Evolutionary conservation across 2,113 vertebrate genomes (phyloP), one percentile per base, ranked within the genome.

Genomic region (Rhodinocichla rosea): DNA sequence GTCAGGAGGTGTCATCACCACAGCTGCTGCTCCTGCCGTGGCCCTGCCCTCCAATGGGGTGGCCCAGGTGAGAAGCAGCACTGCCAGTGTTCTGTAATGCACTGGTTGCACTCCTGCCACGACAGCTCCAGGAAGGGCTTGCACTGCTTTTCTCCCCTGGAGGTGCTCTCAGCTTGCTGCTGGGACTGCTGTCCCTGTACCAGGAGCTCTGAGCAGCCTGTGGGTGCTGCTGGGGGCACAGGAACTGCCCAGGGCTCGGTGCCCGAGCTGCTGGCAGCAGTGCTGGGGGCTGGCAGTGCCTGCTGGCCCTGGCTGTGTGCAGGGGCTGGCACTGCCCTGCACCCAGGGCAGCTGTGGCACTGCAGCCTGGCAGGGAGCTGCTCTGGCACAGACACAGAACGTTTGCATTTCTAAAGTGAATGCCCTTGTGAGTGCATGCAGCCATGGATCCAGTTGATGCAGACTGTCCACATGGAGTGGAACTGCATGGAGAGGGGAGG

Each of bases 1-100:
- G 44, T 98, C 99, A 6, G 99, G 99, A 45, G 99, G 99, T 20
- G 98, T 99, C 70, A 99, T 99, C 97, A 99, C 99, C 15, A 96
- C 99, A 0, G 97, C 99, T 52, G 98, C 98, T 89, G 98, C 99
- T 91, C 97, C 98, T 71, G 87, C 98, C 0, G 62, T 98, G 86
- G 81, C 98, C 82, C 95, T 98, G 33, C 95, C 98, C 56, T 95
- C 98, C 13, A 97, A 98, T 0, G 97, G 98, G 42, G 92, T 98
- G 73, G 95, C 97, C 35, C 98, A 98, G 98, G 98, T 98, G 89
- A 97, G 96, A 52, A 70, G 24, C 22, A 82, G 21, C 53, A 2
- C 83, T 49, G 42, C 22, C 49, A 27, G 0, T 30, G 10, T 68
- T 56, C 19, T 55, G 22, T 18, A 3, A 7, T 11, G 10, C 13